These are phyloP conservation scores for Cheilosia vulpina DNA, from an alignment of 2,888 invertebrate genomes.

Conservation along the genomic window DNA sequence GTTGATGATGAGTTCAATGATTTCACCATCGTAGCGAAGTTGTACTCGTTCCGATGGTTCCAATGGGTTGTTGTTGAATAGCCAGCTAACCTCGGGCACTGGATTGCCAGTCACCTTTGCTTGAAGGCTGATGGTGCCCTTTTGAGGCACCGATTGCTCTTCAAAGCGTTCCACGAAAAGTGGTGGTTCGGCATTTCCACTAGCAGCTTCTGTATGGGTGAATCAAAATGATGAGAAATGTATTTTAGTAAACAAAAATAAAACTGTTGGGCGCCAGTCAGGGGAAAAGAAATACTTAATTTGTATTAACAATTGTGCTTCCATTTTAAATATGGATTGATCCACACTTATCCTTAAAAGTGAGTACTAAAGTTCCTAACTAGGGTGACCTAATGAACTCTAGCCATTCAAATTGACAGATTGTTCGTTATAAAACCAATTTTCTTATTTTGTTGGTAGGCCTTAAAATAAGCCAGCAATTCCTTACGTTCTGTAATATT, in stretches of 20 bases:
- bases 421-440: too few species aligned
- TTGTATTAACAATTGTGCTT: neutral
- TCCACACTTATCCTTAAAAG: too few species aligned
- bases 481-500: too few species aligned
- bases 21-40: constrained; percentile 93
- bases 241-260: neutral
- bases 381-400: too few species aligned
- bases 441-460: too few species aligned
- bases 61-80: constrained; percentile 92
- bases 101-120: constrained; percentile 96
- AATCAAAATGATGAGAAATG: neutral
- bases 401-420: too few species aligned
- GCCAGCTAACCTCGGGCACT: constrained; percentile 94
- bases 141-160: constrained; percentile 92
- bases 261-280: neutral
- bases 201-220: constrained; percentile 86
- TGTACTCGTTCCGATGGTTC: constrained; percentile 90
- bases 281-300: neutral
- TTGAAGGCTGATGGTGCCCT: constrained; percentile 89
- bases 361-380: too few species aligned
- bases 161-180: constrained; percentile 94
- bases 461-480: too few species aligned
- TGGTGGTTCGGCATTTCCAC: constrained; percentile 91
- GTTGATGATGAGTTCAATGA: constrained; percentile 90
- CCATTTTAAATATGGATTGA: too few species aligned